A percentile compares a stretch with the other conserved stretches of the same genome.
Conservation (phyloP, 2,888 invertebrate species). For the Hydropsyche betteni region DNA sequence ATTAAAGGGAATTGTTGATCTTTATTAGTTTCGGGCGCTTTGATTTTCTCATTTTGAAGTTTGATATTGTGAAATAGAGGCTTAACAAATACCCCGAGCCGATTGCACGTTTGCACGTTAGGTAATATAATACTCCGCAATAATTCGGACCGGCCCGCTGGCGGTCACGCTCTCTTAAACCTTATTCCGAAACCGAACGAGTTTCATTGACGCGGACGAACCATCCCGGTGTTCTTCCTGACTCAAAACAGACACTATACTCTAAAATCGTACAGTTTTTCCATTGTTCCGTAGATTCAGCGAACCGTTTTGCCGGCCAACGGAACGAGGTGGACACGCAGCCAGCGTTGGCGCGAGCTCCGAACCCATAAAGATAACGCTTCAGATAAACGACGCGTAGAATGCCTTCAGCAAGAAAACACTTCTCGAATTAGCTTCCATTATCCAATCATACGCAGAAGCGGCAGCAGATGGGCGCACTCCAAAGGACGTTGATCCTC, state of each 20-base stretch:
- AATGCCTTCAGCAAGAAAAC: slow-evolving; percentile 22
- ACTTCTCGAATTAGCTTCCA: slow-evolving; percentile 27
- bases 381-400: slow-evolving; percentile 28
- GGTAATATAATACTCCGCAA: slow-evolving; percentile 47
- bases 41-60: background rate
- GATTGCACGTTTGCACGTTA: slow-evolving; percentile 38
- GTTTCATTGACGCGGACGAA: background rate
- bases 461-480: background rate
- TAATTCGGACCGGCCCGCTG: slow-evolving; percentile 47
- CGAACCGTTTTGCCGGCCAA: background rate
- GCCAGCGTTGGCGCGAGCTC: background rate
- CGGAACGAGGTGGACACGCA: slow-evolving; percentile 15
- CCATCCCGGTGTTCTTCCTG: no score
- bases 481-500: slow-evolving; percentile 26
- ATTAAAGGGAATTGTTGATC: no score
- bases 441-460: slow-evolving; percentile 20
- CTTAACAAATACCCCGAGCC: slow-evolving; percentile 22
- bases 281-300: no score
- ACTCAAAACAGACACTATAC: no score
- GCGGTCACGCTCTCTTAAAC: slow-evolving; percentile 49
- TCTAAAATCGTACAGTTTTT: no score
- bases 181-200: slow-evolving; percentile 40
- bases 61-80: slow-evolving; percentile 19
- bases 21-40: no score
- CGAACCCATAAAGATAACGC: slow-evolving; percentile 10